Conservation (phyloP, 2,888 invertebrate genomes). For the Hybos culiciformis region DNA sequence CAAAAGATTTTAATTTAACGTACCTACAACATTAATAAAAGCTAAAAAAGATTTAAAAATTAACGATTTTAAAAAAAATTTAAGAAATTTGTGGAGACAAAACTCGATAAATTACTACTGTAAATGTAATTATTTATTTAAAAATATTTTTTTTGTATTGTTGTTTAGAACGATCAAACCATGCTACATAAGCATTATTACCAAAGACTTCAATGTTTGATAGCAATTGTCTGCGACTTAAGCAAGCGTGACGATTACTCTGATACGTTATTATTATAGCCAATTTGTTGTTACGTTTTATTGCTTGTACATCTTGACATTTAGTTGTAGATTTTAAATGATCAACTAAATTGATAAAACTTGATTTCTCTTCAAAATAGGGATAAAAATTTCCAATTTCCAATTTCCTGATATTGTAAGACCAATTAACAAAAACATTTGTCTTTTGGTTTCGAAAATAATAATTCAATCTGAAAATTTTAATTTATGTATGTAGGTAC, state of each 20-base stretch:
- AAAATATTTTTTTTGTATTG: too few species aligned
- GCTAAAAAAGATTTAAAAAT: too few species aligned
- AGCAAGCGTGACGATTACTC: neutral
- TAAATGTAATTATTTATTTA: too few species aligned
- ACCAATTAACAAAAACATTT: neutral
- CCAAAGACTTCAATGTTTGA: neutral
- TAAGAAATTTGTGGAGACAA: too few species aligned
- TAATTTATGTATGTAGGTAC: too few species aligned
- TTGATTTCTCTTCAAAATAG: neutral
- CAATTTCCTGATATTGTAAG: neutral
- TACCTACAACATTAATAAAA: too few species aligned
- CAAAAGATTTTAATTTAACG: too few species aligned
- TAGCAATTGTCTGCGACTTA: neutral
- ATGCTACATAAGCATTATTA: neutral
- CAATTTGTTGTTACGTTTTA: neutral
- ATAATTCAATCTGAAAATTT: too few species aligned
- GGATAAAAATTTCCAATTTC: neutral
- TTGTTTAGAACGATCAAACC: neutral
- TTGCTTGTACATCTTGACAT: neutral
- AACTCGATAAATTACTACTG: too few species aligned
- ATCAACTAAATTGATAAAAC: neutral
- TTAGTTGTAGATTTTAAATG: neutral
- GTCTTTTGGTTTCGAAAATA: neutral
- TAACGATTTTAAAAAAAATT: too few species aligned
- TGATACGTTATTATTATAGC: neutral